Conservation (phyloP, 2,888 invertebrate species). For the Coelopa pilipes region DNA sequence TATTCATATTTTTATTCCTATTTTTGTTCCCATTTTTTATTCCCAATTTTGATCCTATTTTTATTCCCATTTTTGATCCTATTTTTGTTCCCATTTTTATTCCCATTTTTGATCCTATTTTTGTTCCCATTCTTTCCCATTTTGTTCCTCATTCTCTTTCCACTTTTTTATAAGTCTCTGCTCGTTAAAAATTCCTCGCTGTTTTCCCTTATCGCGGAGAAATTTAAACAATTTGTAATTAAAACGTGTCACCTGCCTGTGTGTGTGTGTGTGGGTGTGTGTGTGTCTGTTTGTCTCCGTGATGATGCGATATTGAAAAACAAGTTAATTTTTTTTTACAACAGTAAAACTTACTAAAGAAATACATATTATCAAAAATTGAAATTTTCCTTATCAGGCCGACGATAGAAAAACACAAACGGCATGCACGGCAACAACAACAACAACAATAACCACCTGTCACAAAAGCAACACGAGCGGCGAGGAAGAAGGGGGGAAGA, state of each 20-base stretch:
- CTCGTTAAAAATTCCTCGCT: not conserved
- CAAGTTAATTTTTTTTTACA: slow-evolving; percentile 33
- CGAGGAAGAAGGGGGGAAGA: not conserved
- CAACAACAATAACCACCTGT: slow-evolving; percentile 5
- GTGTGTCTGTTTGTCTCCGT: not conserved
- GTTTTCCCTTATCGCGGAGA: not conserved
- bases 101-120: not conserved
- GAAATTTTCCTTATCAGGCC: slow-evolving; percentile 43
- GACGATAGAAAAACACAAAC: slow-evolving; percentile 17
- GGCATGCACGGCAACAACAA: not conserved
- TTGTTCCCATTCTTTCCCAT: not conserved
- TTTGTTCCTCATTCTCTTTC: not conserved
- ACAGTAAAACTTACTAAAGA: slow-evolving; percentile 46
- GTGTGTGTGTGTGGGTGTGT: not conserved
- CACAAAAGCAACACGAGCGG: slow-evolving; percentile 7
- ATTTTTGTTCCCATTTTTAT: no score
- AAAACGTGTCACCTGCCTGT: not conserved
- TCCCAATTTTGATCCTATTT: no score
- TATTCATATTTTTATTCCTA: no score
- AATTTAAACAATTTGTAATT: slow-evolving; percentile 24
- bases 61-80: no score
- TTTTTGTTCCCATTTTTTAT: no score
- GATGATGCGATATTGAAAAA: slow-evolving; percentile 20
- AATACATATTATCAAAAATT: slow-evolving; percentile 49
- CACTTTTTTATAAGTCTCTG: not conserved